Evolutionary conservation across 2,888 invertebrate species (phyloP).

Genomic region (Sclerodermus sp.): DNA sequence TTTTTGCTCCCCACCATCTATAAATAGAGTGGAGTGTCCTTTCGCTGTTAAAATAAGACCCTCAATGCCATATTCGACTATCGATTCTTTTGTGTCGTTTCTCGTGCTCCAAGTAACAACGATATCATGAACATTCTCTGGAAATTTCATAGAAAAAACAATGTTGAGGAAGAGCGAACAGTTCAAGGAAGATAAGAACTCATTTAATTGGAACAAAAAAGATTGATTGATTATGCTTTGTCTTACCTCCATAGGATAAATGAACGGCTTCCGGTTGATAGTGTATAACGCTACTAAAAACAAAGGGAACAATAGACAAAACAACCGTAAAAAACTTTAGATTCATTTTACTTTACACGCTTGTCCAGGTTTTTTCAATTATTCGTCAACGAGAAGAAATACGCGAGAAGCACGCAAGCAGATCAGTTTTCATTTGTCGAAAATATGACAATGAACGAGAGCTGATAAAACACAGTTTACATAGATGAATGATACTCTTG

Average conservation of each 20-base stretch:
- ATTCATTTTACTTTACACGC: too few species aligned
- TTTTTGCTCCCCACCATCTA: constrained; percentile 71
- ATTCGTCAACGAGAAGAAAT: too few species aligned
- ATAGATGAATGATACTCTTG: too few species aligned
- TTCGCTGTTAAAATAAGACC: constrained; percentile 61
- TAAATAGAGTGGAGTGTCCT: constrained; percentile 68
- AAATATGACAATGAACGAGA: too few species aligned
- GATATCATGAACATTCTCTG: constrained; percentile 69
- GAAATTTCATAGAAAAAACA: constrained; percentile 16
- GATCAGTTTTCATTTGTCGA: too few species aligned
- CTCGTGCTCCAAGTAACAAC: constrained; percentile 84
- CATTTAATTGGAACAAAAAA: neutral
- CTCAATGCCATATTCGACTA: constrained; percentile 74
- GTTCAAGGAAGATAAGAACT: too few species aligned
- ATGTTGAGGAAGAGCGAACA: too few species aligned
- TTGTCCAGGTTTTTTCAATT: too few species aligned
- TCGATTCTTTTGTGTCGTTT: constrained; percentile 66
- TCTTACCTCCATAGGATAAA: constrained; percentile 66
- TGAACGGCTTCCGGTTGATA: constrained; percentile 73
- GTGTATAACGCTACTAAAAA: constrained; percentile 21
- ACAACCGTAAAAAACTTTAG: neutral
- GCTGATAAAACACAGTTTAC: neutral
- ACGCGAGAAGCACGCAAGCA: too few species aligned
- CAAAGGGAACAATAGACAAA: constrained; percentile 11
- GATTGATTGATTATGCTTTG: constrained; percentile 1